A percentile compares a stretch with the other conserved stretches of the same genome.
Conservation (phyloP, 1,140 invertebrate species). For the Hypothenemus hampei region DNA sequence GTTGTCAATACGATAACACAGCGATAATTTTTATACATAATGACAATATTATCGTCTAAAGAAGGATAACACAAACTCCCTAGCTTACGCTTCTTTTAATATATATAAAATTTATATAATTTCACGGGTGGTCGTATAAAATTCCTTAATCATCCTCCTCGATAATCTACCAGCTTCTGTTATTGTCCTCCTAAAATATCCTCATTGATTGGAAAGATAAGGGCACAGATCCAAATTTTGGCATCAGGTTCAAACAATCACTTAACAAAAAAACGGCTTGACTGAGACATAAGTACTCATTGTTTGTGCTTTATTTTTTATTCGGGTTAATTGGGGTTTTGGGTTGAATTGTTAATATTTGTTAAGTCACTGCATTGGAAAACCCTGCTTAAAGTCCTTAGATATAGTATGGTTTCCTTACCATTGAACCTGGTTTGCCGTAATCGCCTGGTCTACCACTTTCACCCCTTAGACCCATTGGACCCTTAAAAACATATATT, state of each 20-base stretch:
- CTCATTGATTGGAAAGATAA: slow-evolving; percentile 5
- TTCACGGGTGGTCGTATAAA: slow-evolving; percentile 1
- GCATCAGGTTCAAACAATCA: slow-evolving; percentile 27
- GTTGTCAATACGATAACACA: slow-evolving; percentile 1
- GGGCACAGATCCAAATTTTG: slow-evolving; percentile 1
- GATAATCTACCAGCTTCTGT: slow-evolving; percentile 31
- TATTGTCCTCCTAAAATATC: slow-evolving; percentile 40
- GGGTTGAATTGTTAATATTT: slow-evolving; percentile 30
- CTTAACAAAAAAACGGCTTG: slow-evolving; percentile 32
- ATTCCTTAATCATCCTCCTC: slow-evolving; percentile 2
- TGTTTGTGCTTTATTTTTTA: background rate
- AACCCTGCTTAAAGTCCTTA: slow-evolving; percentile 39
- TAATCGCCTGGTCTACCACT: slow-evolving; percentile 65
- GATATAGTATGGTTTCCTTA: slow-evolving; percentile 54
- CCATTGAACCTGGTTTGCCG: slow-evolving; percentile 72
- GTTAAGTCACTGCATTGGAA: slow-evolving; percentile 43
- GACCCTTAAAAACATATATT: slow-evolving; percentile 59
- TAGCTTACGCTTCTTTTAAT: background rate
- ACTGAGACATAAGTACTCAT: no score
- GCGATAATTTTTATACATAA: slow-evolving; percentile 7
- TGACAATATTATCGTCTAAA: background rate
- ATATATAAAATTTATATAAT: background rate
- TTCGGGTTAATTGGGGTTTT: slow-evolving; percentile 25
- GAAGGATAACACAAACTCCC: background rate
- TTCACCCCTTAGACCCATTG: slow-evolving; percentile 83